Base-by-base conservation (phyloP, 2,888 invertebrate genomes). In the Ypsolopha scabrella region DNA sequence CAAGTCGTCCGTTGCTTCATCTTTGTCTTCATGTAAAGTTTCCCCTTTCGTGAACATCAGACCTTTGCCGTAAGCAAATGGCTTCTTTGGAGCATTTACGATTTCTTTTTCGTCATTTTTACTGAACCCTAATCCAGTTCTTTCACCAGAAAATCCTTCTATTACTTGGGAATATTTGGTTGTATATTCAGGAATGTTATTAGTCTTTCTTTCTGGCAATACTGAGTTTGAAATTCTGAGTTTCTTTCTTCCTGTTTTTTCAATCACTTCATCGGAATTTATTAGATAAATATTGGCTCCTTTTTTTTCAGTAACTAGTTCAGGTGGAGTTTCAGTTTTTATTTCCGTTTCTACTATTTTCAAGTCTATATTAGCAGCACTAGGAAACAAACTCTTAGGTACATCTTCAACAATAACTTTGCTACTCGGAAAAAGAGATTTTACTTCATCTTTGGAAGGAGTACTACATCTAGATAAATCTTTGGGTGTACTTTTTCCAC, bases 1-100 rank as follows among this genome's bases (percentile, higher is more conserved):
- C 57, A 75, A 48, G 37, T 79, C 76, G 1, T 83, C 80, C 51
- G 80, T 57, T 6, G 71, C 75, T 14, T 79, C 78, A 34, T 80
- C 78, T 50, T 73, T 76, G 2, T 75, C 77, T 45, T 80, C 81
- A 55, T 85, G 82, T 52, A 88, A 61, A 0, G 76, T 77, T 62
- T 88, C 88, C 1, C 88, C 88, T 61, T 88, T 88, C 0, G 88
- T 82, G 55, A 88, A 88, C 56, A 72, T 68, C 53, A 88, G 65
- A 0, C 60, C 37, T 55, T 8, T 83, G 0, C 85, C 85, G 53
- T 85, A 85, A 52, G 61, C 73, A 1, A 83, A 69, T 0, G 79
- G 76, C 41, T 71, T 76, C 58, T 86, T 87, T 24, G 77, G 24
- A 49, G 58, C 33, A 24, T 52, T 53, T 7, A 59, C 60, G 1